These are phyloP conservation scores for Turritopsis rubra DNA, from an alignment of 30 jellyfish, hydroid and myxozoan species.

Conservation along the genomic window DNA sequence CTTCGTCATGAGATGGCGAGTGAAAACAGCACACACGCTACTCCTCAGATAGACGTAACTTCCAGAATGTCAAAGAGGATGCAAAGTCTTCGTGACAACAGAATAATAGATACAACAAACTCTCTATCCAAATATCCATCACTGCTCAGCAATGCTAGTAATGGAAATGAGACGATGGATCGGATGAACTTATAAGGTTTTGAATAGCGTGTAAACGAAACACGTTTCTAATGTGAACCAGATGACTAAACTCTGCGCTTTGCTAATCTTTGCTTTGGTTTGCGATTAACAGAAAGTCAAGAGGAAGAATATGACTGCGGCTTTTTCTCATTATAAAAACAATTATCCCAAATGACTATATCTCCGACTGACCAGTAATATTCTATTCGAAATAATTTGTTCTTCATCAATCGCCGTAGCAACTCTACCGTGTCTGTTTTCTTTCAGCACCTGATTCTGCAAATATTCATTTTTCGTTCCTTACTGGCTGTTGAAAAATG, in stretches of 20 bases:
- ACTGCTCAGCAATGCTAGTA: not conserved
- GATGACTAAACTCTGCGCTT: too few species aligned
- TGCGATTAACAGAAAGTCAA: not conserved
- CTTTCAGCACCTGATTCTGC: not conserved
- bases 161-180: not conserved
- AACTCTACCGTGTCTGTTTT: not conserved
- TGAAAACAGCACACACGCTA: too few species aligned
- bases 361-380: not conserved
- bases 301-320: too few species aligned
- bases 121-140: not conserved
- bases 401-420: not conserved
- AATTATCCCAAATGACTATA: constrained; percentile 14
- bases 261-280: not conserved
- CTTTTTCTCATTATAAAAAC: too few species aligned
- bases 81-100: too few species aligned
- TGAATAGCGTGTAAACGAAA: not conserved
- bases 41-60: too few species aligned
- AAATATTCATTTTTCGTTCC: constrained; percentile 4
- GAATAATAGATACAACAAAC: too few species aligned
- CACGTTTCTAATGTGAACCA: too few species aligned
- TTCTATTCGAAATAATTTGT: not conserved
- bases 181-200: not conserved
- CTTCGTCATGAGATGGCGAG: too few species aligned
- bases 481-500: constrained; percentile 8
- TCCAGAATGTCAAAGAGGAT: too few species aligned